Conservation (phyloP, 2,113 vertebrate species). For the Xerus inauris region DNA sequence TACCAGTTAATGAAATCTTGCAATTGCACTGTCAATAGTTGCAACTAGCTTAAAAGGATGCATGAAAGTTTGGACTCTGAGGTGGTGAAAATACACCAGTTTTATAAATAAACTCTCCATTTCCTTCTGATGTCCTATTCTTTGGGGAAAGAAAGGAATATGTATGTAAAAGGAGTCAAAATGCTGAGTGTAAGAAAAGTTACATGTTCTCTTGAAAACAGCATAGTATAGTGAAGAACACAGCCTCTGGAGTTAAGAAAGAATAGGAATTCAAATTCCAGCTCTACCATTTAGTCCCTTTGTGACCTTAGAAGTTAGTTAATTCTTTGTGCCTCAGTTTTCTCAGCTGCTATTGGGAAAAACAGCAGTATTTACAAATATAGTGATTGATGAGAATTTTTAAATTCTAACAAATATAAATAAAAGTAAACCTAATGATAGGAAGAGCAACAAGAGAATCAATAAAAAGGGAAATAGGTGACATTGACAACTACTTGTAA, state of each 20-base stretch:
- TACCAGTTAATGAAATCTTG: background rate
- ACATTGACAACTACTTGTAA: background rate
- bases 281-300: background rate
- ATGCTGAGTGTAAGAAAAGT: background rate
- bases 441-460: background rate
- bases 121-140: background rate
- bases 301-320: background rate
- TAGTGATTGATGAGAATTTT: conserved; percentile 33
- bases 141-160: background rate
- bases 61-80: background rate
- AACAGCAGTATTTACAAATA: background rate
- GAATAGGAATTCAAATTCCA: background rate
- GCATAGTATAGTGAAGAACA: background rate
- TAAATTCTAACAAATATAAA: conserved; percentile 19
- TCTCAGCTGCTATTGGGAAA: background rate
- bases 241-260: background rate
- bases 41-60: background rate
- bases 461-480: background rate
- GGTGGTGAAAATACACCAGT: background rate
- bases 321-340: background rate
- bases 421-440: conserved; percentile 7
- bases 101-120: background rate
- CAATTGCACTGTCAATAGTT: background rate
- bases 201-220: background rate
- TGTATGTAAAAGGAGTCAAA: background rate